Base-by-base conservation (phyloP, 2,888 invertebrate genomes). In the Melieria crassipennis region DNA sequence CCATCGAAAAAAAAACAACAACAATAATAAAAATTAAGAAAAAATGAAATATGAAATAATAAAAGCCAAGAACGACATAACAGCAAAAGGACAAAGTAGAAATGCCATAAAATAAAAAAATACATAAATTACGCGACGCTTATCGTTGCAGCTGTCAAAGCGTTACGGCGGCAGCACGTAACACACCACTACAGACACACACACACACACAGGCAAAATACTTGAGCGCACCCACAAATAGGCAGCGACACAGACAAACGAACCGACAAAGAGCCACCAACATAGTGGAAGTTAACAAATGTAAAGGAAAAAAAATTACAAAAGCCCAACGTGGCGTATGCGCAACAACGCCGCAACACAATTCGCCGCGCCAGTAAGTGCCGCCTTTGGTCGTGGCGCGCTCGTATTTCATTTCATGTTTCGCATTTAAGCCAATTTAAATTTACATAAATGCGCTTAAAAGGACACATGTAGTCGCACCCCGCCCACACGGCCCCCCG, bases 361-460 rank as follows among this genome's bases (percentile, higher is more conserved):
- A 13, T n/a, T 52, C 52, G 11, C 13, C n/a, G 9, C 13, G 52
- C 52, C 10, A 9, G 7, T 30, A 46, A 9, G 55, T 55, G 9
- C 6, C 11, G 4, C 43, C n/a, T 30, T 60, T 13, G 45, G 47
- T 62, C 7, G 56, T 46, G 10, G 56, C n/a, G 11, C n/a, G 11
- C 10, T 16, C 3, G 30, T 16, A 52, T 43, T 42, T 64, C n/a
- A 3, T 64, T 47, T 30, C 46, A 6, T 47, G 16, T 30, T n/a
- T 4, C 9, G 16, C 57, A 57, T 57, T 65, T 47, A 65, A 56
- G 42, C 46, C 65, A 65, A 65, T 65, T 57, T 57, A 47, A 48
- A 65, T 65, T 65, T 57, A 57, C 56, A 65, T 57, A 57, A 65
- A 47, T 11, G 11, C 57, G n/a, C 30, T 13, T 43, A 11, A 16